Base-by-base conservation (phyloP, 2,888 invertebrate species). In the Venustoraphidia nigricollis region DNA sequence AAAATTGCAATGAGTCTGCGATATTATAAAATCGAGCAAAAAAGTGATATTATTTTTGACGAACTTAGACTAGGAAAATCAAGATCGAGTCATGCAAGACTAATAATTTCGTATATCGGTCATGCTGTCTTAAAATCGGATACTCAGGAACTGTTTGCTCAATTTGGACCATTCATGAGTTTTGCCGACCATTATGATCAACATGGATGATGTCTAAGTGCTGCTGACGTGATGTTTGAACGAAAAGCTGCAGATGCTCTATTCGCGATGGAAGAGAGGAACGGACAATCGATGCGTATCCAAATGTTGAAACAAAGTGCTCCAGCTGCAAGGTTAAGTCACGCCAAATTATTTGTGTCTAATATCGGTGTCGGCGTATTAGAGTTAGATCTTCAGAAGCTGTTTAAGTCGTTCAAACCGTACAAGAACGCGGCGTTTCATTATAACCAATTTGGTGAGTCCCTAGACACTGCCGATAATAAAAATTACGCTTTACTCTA, bases 281-380 rank as follows among this genome's bases (percentile, higher is more conserved):
- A 97, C 70, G 96, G 95, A 65, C 78, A 94, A 51, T 87, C 94
- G 43, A 95, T 95, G 95, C 91, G 87, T 59, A 94, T 95, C 57
- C 88, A 91, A 66, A 68, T 94, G 55, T 89, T 42, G 91, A 90
- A 68, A 79, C 27, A 27, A 27, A 27, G 17, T 17, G 17, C 17
- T 88, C 45, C 78, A 77, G 49, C 64, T 59, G 58, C 62, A 53
- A 55, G 58, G 27, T 73, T 76, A 53, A 84, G 83, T 51, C 77
- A 83, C 45, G 76, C 87, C 13, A 96, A 95, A 70, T 77, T 97
- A 50, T 77, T 95, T 58, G 92, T 97, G 49, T 92, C 93, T 47
- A 97, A 97, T 72, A 76, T 97, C 62, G 95, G 97, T 68, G 96
- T 90, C 72, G 95, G 94, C 52, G 97, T 97, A 41, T 94, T 93